Evolutionary conservation across 2,113 vertebrate species (phyloP).

Genomic region (Geothlypis trichas): DNA sequence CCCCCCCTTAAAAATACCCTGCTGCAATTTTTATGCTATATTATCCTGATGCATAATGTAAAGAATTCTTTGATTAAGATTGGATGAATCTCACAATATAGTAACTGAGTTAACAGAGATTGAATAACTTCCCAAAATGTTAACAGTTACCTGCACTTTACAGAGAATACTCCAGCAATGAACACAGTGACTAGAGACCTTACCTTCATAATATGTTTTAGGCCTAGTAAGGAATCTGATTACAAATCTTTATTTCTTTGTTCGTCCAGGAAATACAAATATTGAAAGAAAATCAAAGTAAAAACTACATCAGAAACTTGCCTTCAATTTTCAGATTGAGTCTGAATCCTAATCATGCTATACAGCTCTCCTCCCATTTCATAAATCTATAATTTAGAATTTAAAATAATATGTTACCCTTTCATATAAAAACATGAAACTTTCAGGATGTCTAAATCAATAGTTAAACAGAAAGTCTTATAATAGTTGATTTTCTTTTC

Average conservation of each 20-base stretch:
- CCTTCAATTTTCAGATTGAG: neutral
- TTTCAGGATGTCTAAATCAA: neutral
- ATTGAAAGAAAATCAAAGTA: neutral
- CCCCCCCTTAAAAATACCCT: fast-evolving
- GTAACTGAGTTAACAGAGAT: neutral
- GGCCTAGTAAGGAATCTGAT: neutral
- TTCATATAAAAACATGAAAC: neutral
- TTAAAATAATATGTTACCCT: neutral
- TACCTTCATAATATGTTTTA: neutral
- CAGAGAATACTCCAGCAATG: neutral
- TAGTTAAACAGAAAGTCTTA: neutral
- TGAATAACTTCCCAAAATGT: neutral
- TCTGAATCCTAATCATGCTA: neutral
- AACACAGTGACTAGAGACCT: neutral
- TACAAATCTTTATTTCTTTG: neutral
- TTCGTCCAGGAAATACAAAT: neutral
- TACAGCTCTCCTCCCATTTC: neutral
- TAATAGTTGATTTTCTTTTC: neutral
- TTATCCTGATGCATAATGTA: neutral
- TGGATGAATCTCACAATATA: neutral
- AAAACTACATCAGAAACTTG: neutral
- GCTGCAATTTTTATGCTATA: neutral
- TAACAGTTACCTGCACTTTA: neutral
- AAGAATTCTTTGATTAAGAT: neutral
- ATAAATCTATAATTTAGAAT: neutral